phyloP scores from a whole-genome alignment of 2,888 invertebrate genomes.

The Brachylomia viminalis region DNA sequence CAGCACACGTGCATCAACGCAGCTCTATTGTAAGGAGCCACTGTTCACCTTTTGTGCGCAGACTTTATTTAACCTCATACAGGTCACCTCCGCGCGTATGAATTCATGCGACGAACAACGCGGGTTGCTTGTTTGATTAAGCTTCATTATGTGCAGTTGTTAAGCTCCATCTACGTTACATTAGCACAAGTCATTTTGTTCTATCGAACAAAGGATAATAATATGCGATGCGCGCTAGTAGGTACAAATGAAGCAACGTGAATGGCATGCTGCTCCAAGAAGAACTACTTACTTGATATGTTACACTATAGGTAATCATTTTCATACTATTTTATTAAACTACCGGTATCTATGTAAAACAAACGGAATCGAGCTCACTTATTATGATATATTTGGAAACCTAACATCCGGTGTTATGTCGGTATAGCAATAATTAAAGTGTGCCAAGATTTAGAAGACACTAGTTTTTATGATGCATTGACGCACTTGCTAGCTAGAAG shows the following conservation, averaged over 20 bases:
- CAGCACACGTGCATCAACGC: slow-evolving; percentile 47
- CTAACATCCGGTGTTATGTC: slow-evolving; percentile 4
- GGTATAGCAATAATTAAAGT: slow-evolving; percentile 8
- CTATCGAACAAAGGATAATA: slow-evolving; percentile 1
- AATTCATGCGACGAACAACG: slow-evolving; percentile 25
- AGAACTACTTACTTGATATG: not conserved
- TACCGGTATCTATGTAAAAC: not conserved
- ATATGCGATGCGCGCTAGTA: not conserved
- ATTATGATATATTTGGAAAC: slow-evolving; percentile 8
- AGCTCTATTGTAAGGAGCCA: slow-evolving; percentile 31
- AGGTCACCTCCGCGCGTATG: slow-evolving; percentile 11
- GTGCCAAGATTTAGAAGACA: slow-evolving; percentile 18
- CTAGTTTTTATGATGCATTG: slow-evolving; percentile 2
- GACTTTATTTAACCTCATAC: slow-evolving; percentile 23
- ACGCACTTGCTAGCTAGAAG: not conserved
- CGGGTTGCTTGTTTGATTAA: slow-evolving; percentile 34
- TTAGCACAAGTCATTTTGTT: slow-evolving; percentile 3
- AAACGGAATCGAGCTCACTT: not conserved
- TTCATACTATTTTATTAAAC: not conserved
- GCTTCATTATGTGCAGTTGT: slow-evolving; percentile 15
- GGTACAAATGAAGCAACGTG: too few species aligned
- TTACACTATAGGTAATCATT: not conserved
- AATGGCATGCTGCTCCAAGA: too few species aligned
- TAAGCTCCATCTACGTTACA: slow-evolving; percentile 6
- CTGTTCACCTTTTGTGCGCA: slow-evolving; percentile 46